Percentiles rank a stretch among this genome's conserved stretches.
These are phyloP conservation scores for Drosophila infuscata DNA, from an alignment of 2,888 invertebrate genomes.

Conservation along the genomic window DNA sequence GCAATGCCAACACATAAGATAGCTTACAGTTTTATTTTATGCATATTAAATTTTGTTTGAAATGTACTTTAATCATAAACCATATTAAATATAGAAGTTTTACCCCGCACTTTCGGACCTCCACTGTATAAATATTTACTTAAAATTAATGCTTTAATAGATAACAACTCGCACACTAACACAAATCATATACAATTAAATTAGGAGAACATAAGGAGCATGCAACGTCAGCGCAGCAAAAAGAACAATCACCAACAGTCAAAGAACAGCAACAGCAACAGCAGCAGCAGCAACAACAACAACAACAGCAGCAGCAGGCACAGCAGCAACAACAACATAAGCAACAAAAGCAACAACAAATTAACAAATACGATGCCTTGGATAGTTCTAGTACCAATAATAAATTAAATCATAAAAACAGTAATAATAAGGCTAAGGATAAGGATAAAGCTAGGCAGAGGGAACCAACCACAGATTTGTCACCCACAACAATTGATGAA, in stretches of 20 bases:
- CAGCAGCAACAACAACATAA: conserved; percentile 46
- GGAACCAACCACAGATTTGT: conserved; percentile 54
- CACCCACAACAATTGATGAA: conserved; percentile 59
- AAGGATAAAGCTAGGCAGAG: conserved; percentile 41
- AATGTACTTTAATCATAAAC: background rate
- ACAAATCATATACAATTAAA: conserved; percentile 41
- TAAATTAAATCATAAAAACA: conserved; percentile 72
- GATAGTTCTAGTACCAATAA: conserved; percentile 70
- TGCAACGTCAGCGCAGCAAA: conserved; percentile 46
- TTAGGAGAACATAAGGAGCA: conserved; percentile 60
- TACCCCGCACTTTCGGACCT: background rate
- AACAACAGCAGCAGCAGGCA: conserved; percentile 38
- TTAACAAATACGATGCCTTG: conserved; percentile 69
- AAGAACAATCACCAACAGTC: conserved; percentile 42
- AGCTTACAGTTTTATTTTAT: background rate
- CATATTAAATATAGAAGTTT: background rate
- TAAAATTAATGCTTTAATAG: conserved; percentile 11
- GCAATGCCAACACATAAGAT: background rate
- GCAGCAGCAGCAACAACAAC: conserved; percentile 43
- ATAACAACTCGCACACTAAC: conserved; percentile 23
- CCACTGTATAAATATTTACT: background rate
- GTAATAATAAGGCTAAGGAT: conserved; percentile 61
- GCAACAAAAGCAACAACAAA: conserved; percentile 52
- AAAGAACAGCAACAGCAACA: conserved; percentile 39
- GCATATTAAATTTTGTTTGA: background rate